Evolutionary conservation across 2,113 vertebrate genomes (phyloP).

Genomic region (Pseudorhombus dupliciocellatus): DNA sequence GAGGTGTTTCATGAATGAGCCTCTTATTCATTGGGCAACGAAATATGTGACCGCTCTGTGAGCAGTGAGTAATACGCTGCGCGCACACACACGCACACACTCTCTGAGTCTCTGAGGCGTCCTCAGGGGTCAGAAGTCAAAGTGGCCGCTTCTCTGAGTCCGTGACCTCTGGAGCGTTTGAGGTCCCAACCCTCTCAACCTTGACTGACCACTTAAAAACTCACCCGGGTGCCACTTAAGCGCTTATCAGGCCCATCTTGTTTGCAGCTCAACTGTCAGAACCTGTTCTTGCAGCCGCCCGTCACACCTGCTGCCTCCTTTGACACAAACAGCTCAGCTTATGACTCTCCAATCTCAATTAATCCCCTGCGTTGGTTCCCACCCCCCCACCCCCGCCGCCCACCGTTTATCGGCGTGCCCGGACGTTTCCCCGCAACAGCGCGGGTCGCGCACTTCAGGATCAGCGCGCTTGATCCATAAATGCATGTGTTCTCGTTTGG

Average conservation of each 20-base stretch:
- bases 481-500: slow-evolving; percentile 55
- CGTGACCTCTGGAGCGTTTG: slow-evolving; percentile 45
- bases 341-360: slow-evolving; percentile 51
- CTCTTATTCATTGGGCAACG: slow-evolving; percentile 60
- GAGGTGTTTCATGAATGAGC: slow-evolving; percentile 28
- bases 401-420: slow-evolving; percentile 42
- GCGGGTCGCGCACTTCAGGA: slow-evolving; percentile 62
- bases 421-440: slow-evolving; percentile 36
- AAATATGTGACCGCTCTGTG: slow-evolving; percentile 15
- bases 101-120: slow-evolving; percentile 13
- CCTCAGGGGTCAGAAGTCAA: slow-evolving; percentile 62
- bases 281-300: slow-evolving; percentile 44
- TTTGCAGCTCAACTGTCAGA: slow-evolving; percentile 66
- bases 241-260: slow-evolving; percentile 51
- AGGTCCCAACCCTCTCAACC: slow-evolving; percentile 59
- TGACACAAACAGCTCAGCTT: slow-evolving; percentile 40
- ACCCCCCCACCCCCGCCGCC: neutral
- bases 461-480: slow-evolving; percentile 72
- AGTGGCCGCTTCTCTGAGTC: slow-evolving; percentile 35
- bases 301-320: slow-evolving; percentile 43
- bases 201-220: slow-evolving; percentile 69
- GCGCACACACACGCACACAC: slow-evolving; percentile 29
- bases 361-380: slow-evolving; percentile 42
- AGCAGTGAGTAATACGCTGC: slow-evolving; percentile 26
- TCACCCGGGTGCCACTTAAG: slow-evolving; percentile 51